A percentile compares a stretch with the other conserved stretches of the same genome.
Conservation (phyloP, 2,888 invertebrate species). For the Steinernema hermaphroditum region DNA sequence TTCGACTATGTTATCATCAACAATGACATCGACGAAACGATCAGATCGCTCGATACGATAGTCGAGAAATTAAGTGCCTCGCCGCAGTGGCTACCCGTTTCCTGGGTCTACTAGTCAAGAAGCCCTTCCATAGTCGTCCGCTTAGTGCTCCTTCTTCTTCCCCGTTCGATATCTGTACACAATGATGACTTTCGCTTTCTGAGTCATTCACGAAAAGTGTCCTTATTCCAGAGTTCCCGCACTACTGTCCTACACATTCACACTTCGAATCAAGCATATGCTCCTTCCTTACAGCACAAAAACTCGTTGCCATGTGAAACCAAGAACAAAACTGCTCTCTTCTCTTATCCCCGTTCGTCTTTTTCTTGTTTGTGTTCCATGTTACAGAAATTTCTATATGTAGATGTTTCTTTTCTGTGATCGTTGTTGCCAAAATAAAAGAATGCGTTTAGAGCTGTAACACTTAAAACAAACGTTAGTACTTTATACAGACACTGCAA, state of each 20-base stretch:
- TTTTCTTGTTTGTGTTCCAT: constrained; percentile 14
- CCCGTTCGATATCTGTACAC: constrained; percentile 21
- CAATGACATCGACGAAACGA: constrained; percentile 94
- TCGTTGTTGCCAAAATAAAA: too few relatives aligned
- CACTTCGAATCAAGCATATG: neutral
- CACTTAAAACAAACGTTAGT: too few relatives aligned
- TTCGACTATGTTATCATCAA: constrained; percentile 97
- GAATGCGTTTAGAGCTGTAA: too few relatives aligned
- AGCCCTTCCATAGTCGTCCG: constrained; percentile 6
- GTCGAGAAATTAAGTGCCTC: constrained; percentile 66
- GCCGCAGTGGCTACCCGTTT: constrained; percentile 67
- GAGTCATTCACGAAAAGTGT: constrained; percentile 24
- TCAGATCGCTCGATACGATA: constrained; percentile 75
- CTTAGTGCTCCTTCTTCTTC: constrained; percentile 1
- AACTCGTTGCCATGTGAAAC: neutral
- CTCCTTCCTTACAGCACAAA: neutral
- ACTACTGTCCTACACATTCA: constrained; percentile 15
- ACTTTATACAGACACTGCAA: too few relatives aligned
- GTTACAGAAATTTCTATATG: neutral
- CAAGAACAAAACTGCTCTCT: constrained; percentile 31
- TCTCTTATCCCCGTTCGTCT: constrained; percentile 28
- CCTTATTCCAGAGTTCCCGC: constrained; percentile 20
- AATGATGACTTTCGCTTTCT: neutral
- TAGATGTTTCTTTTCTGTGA: too few relatives aligned
- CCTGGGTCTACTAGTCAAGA: constrained; percentile 65